phyloP scores from a whole-genome alignment of 2,888 invertebrate genomes.

The Strigamia crassipes region DNA sequence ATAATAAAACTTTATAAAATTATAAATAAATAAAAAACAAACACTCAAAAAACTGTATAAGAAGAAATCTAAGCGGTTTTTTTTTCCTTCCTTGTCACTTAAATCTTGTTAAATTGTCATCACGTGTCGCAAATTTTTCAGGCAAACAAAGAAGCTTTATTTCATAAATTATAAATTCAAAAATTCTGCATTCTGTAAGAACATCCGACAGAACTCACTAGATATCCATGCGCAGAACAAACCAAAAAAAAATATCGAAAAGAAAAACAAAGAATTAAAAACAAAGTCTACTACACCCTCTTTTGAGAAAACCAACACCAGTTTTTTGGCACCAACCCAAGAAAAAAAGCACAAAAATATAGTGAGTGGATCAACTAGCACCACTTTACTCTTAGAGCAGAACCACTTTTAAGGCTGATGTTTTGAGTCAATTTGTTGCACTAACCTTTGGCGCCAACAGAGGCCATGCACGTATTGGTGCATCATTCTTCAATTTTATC shows the following conservation, averaged over 20 bases:
- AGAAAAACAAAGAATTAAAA: not conserved
- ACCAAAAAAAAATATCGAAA: not conserved
- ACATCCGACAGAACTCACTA: too few relatives aligned
- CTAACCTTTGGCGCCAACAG: slow-evolving; percentile 33
- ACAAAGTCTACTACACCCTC: not conserved
- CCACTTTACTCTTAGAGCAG: slow-evolving; percentile 38
- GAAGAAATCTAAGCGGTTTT: not conserved
- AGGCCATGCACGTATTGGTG: slow-evolving; percentile 17
- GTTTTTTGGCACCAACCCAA: slow-evolving; percentile 13
- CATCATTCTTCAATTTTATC: slow-evolving; percentile 14
- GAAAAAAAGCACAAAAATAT: slow-evolving; percentile 30
- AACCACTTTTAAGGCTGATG: slow-evolving; percentile 35
- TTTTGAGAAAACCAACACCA: not conserved
- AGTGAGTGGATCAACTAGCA: slow-evolving; percentile 40
- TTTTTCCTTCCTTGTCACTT: not conserved
- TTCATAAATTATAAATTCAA: not conserved
- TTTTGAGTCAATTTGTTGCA: slow-evolving; percentile 38
- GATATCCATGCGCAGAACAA: not conserved
- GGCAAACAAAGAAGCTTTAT: not conserved
- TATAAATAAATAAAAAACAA: not conserved
- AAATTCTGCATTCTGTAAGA: not conserved
- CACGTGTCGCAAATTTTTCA: not conserved
- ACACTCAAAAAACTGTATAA: not conserved
- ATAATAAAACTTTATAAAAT: not conserved
- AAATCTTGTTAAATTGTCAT: slow-evolving; percentile 2